Conservation (phyloP, 2,797 vertebrate species). For the Phoxinus dragarum region DNA sequence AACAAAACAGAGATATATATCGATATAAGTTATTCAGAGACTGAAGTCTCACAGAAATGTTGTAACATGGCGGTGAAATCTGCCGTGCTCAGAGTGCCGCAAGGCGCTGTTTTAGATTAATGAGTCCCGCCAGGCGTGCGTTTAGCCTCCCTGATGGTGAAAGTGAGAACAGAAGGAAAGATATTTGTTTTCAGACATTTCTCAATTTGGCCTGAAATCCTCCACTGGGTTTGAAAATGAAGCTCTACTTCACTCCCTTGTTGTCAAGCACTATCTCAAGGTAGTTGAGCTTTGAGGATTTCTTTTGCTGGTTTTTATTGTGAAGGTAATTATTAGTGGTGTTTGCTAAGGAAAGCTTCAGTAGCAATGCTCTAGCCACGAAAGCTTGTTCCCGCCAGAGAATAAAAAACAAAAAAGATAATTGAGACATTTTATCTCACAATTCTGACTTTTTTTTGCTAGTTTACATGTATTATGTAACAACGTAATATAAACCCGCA, state of each 20-base stretch:
- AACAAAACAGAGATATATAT: not conserved
- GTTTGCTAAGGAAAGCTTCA: slow-evolving; percentile 8
- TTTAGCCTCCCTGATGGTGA: slow-evolving; percentile 56
- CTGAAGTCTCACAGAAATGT: slow-evolving; percentile 16
- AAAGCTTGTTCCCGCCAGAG: not conserved
- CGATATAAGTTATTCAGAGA: not conserved
- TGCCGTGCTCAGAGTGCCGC: slow-evolving; percentile 24
- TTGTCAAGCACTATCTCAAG: slow-evolving; percentile 14
- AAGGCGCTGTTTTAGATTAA: slow-evolving; percentile 52
- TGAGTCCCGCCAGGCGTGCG: slow-evolving; percentile 54
- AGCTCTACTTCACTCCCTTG: slow-evolving; percentile 8
- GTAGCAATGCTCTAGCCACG: too few species aligned
- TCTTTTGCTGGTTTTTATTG: not conserved
- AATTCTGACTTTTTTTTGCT: not conserved
- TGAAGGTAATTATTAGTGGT: not conserved
- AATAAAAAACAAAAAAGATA: not conserved
- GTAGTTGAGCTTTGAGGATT: slow-evolving; percentile 6
- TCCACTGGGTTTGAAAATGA: slow-evolving; percentile 41
- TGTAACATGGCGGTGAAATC: slow-evolving; percentile 30
- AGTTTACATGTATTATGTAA: too few species aligned
- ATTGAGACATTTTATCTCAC: not conserved
- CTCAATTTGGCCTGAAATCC: slow-evolving; percentile 45
- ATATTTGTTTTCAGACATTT: slow-evolving; percentile 58
- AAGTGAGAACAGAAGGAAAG: slow-evolving; percentile 53
- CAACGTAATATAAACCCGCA: too few species aligned